These are phyloP conservation scores for Sphaerophoria rueppellii DNA, from an alignment of 2,888 invertebrate species.

Conservation along the genomic window DNA sequence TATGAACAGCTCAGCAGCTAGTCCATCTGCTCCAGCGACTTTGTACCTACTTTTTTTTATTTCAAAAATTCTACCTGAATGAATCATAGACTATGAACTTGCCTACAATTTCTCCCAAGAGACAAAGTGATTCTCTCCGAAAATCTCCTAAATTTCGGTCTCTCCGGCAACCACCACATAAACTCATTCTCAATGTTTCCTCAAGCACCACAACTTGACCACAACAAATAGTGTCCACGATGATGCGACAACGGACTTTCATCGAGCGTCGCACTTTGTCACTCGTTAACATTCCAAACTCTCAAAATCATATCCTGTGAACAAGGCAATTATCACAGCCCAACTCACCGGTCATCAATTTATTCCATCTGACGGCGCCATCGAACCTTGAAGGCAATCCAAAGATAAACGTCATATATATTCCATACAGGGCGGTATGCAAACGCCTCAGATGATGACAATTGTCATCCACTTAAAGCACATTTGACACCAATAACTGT, in stretches of 20 bases:
- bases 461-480: slow-evolving; percentile 71
- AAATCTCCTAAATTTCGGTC: no score
- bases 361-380: neutral
- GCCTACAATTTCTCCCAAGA: no score
- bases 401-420: slow-evolving; percentile 48
- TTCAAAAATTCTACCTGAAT: no score
- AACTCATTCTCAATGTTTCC: neutral
- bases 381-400: neutral
- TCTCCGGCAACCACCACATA: no score
- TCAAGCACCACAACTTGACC: slow-evolving; percentile 17
- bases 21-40: no score
- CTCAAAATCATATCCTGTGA: slow-evolving; percentile 55
- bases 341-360: slow-evolving; percentile 26
- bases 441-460: slow-evolving; percentile 45
- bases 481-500: slow-evolving; percentile 72
- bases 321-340: slow-evolving; percentile 65
- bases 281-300: slow-evolving; percentile 45
- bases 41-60: no score
- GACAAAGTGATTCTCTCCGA: no score
- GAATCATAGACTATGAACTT: no score
- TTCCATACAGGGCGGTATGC: neutral
- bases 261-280: neutral
- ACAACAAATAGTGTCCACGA: slow-evolving; percentile 21
- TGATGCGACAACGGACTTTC: slow-evolving; percentile 14
- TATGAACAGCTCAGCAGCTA: no score